Evolutionary conservation across 2,113 vertebrate genomes (phyloP), one percentile per base, ranked within the genome.

Genomic region (Paramisgurnus dabryanus): DNA sequence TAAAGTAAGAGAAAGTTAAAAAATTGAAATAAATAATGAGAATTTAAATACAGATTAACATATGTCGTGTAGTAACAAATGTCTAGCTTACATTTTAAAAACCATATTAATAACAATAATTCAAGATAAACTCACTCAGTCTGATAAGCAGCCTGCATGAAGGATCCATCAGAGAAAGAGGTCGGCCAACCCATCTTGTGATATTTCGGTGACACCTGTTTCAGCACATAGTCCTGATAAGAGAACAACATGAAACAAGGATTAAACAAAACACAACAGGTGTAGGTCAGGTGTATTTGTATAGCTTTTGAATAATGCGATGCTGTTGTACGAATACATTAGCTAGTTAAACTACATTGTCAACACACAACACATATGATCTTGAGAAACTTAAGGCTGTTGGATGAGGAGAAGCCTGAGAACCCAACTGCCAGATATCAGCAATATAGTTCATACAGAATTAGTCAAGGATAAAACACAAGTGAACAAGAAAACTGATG

Each of bases 171-270:
- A 84, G 91, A 89, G 87, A 88, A 91, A 85, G 91, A 94, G 6
- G 85, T 92, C 12, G 97, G 97, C 97, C 97, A 98, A 85, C 96
- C 97, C 87, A 97, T 94, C 87, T 95, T 96, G 90, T 96, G 94
- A 85, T 99, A 98, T 43, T 93, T 96, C 0, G 95, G 87, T 6
- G 96, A 94, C 57, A 98, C 97, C 92, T 98, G 97, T 91, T 94
- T 96, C 88, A 98, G 90, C 86, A 98, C 95, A 50, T 96, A 98
- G 83, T 97, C 96, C 97, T 99, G 89, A 71, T 7, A 10, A 47
- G 4, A 10, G 49, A 53, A 4, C 43, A 5, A 45, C 8, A 12
- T 12, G 49, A 53, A 53, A 53, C 11, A 53, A 53, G 4, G 49
- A 53, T 53, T 11, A 53, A 11, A 53, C 0, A 2, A 13, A 53